Evolutionary conservation across 2,888 invertebrate species (phyloP).

Genomic region (Cheilosia impressa): DNA sequence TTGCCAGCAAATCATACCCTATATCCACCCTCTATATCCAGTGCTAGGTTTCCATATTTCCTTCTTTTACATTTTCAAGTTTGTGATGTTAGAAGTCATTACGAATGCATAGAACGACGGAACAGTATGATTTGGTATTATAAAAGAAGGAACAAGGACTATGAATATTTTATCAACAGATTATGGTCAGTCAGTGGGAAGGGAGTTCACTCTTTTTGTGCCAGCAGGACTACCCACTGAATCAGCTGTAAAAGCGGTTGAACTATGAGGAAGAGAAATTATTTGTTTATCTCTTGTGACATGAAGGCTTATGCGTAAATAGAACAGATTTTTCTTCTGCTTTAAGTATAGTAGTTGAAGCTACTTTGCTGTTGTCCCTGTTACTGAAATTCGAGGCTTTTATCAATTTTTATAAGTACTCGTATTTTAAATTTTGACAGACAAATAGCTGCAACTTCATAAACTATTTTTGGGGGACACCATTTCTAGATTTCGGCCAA

Average conservation of each 20-base stretch:
- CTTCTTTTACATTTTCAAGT: constrained; percentile 4
- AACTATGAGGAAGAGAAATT: not conserved
- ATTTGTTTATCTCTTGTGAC: not conserved
- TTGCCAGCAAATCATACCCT: constrained; percentile 29
- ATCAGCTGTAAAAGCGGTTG: not conserved
- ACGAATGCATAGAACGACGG: constrained; percentile 49
- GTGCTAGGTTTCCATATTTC: constrained; percentile 9
- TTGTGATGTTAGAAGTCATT: constrained; percentile 42
- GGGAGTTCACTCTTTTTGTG: not conserved
- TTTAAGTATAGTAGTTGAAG: too few relatives aligned
- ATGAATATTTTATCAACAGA: constrained; percentile 67
- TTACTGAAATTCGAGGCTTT: too few relatives aligned
- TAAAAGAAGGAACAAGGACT: constrained; percentile 36
- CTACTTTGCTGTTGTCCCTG: too few relatives aligned
- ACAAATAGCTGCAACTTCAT: too few relatives aligned
- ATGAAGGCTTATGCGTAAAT: not conserved
- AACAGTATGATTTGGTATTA: constrained; percentile 33
- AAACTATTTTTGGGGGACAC: too few relatives aligned
- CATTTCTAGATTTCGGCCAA: too few relatives aligned
- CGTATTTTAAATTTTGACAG: too few relatives aligned
- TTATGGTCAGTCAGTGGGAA: constrained; percentile 30
- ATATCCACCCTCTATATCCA: constrained; percentile 9
- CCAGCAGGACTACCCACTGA: constrained; percentile 3
- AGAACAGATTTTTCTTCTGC: not conserved
- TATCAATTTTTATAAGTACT: too few relatives aligned